Conservation (phyloP, 2,888 invertebrate species). For the Cartodere bifasciata region DNA sequence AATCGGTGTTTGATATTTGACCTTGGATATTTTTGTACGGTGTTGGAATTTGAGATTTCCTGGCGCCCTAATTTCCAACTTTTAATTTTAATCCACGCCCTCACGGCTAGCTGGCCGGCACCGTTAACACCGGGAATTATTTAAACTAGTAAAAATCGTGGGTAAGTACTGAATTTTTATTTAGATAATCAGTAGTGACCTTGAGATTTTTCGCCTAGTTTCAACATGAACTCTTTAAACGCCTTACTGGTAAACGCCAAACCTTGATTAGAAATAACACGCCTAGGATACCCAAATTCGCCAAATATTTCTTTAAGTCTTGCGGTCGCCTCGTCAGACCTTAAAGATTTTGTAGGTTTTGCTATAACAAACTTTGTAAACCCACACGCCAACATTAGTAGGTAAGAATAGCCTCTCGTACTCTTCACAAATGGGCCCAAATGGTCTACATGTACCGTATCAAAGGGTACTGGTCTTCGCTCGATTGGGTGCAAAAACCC, state of each 20-base stretch:
- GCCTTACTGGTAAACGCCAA: constrained; percentile 13
- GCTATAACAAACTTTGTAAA: constrained; percentile 14
- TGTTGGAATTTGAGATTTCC: too few species aligned
- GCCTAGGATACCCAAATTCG: constrained; percentile 12
- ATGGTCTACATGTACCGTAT: constrained; percentile 17
- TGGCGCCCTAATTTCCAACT: too few species aligned
- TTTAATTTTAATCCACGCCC: too few species aligned
- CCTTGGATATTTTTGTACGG: too few species aligned
- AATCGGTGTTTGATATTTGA: too few species aligned
- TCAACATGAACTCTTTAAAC: constrained; percentile 13
- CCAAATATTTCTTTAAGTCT: constrained; percentile 4
- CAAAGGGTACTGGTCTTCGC: constrained; percentile 12
- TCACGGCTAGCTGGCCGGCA: too few species aligned
- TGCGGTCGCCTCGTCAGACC: constrained; percentile 4
- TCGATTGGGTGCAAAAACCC: constrained; percentile 18
- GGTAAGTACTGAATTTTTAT: too few species aligned
- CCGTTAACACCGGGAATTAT: too few species aligned
- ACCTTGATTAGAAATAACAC: constrained; percentile 16
- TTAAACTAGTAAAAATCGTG: too few species aligned
- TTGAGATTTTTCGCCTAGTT: too few species aligned
- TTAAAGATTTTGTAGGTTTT: constrained; percentile 7
- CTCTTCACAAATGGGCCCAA: constrained; percentile 15
- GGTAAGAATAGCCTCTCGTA: constrained; percentile 11
- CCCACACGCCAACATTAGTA: constrained; percentile 17
- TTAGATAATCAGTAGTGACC: too few species aligned